Conservation (phyloP, 2,888 invertebrate species). For the Oscheius onirici region DNA sequence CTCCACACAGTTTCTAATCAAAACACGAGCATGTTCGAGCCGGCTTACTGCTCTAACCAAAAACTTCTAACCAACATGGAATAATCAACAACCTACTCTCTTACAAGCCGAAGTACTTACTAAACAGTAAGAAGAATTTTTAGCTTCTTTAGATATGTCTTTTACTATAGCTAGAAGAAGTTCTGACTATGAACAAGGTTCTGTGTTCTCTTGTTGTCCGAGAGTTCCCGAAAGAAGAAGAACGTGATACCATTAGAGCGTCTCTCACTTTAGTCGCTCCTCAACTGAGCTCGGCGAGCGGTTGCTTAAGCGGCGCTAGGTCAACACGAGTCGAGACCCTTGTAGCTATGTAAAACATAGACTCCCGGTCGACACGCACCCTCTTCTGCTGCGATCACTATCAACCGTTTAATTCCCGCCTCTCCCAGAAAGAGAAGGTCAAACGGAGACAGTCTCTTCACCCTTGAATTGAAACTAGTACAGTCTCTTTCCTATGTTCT, state of each 20-base stretch:
- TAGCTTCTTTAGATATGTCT: too few species aligned
- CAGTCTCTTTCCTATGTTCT: too few species aligned
- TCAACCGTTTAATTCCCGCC: conserved; percentile 30
- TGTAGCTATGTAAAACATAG: conserved; percentile 36
- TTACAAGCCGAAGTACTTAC: too few species aligned
- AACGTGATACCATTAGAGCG: background rate
- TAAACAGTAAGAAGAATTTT: too few species aligned
- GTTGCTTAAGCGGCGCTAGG: conserved; percentile 36
- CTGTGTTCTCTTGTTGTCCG: too few species aligned
- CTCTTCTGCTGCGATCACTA: conserved; percentile 23
- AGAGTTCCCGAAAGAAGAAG: background rate
- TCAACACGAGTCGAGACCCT: conserved; percentile 31
- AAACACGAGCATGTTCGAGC: conserved; percentile 9
- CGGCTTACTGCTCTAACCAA: conserved; percentile 14
- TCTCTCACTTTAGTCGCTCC: conserved; percentile 17
- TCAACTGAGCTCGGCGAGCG: conserved; percentile 26
- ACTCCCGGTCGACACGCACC: conserved; percentile 25
- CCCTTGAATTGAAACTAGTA: background rate
- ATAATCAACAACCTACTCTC: conserved; percentile 6
- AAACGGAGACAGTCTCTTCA: background rate
- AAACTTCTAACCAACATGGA: conserved; percentile 8
- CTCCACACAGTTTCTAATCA: too few species aligned
- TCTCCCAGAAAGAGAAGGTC: background rate
- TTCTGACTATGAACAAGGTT: too few species aligned
- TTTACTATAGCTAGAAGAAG: too few species aligned